These are phyloP conservation scores for Pammene aurita DNA, from an alignment of 2,888 invertebrate species.

Conservation along the genomic window DNA sequence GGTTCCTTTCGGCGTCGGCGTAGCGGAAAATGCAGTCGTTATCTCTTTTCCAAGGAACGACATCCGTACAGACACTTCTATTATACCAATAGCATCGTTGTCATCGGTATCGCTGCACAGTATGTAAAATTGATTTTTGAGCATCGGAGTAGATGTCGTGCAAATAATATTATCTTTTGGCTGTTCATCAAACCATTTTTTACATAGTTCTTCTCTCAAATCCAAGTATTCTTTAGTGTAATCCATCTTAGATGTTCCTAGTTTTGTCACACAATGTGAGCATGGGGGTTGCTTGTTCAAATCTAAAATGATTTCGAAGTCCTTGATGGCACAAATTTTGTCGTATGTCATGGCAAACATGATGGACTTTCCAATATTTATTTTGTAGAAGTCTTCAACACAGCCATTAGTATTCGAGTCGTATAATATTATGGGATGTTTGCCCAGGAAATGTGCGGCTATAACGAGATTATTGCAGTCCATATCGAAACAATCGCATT, in stretches of 20 bases:
- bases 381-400: slow-evolving; percentile 64
- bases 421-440: slow-evolving; percentile 70
- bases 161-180: slow-evolving; percentile 72
- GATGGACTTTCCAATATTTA: slow-evolving; percentile 75
- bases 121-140: slow-evolving; percentile 72
- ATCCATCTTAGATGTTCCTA: slow-evolving; percentile 72
- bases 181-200: slow-evolving; percentile 69
- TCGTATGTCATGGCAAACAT: slow-evolving; percentile 79
- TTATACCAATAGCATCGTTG: slow-evolving; percentile 70
- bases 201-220: slow-evolving; percentile 70
- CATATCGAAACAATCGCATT: slow-evolving; percentile 77
- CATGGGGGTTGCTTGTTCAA: slow-evolving; percentile 75
- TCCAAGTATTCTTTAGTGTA: slow-evolving; percentile 66
- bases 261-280: slow-evolving; percentile 68
- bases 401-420: slow-evolving; percentile 67
- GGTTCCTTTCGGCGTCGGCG: slow-evolving; percentile 63
- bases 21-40: slow-evolving; percentile 70
- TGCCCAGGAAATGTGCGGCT: slow-evolving; percentile 70
- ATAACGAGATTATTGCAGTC: slow-evolving; percentile 74
- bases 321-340: slow-evolving; percentile 70
- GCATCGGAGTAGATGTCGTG: slow-evolving; percentile 71
- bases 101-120: slow-evolving; percentile 62
- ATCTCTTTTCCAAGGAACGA: slow-evolving; percentile 79
- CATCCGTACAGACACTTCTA: slow-evolving; percentile 73
- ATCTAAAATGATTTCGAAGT: slow-evolving; percentile 66